These are phyloP conservation scores for Leptura quadrifasciata DNA, from an alignment of 2,888 invertebrate genomes.

Conservation along the genomic window DNA sequence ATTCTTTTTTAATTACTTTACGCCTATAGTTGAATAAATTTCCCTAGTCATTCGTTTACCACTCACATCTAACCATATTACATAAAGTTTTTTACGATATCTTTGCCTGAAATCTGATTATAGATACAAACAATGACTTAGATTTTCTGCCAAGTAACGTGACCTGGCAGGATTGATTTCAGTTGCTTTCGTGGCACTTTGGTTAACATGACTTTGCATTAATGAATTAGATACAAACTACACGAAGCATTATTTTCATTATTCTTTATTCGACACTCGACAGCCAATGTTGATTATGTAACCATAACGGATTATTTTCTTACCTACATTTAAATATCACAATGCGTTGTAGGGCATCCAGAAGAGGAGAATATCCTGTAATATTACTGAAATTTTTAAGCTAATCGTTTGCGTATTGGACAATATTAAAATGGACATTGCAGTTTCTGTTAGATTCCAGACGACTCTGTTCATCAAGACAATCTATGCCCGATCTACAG, in stretches of 20 bases:
- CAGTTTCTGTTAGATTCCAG: too few species aligned
- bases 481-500: too few species aligned
- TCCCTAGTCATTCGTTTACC: background rate
- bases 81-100: background rate
- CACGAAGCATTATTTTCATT: background rate
- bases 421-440: too few species aligned
- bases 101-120: conserved; percentile 4
- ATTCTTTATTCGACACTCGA: too few species aligned
- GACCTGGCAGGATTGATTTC: conserved; percentile 26
- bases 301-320: background rate
- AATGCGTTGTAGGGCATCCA: background rate
- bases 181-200: conserved; percentile 7
- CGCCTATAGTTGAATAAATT: background rate
- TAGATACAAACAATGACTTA: conserved; percentile 27
- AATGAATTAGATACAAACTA: background rate
- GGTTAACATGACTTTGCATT: conserved; percentile 24
- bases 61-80: background rate
- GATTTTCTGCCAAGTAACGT: conserved; percentile 28
- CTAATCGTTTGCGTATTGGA: too few species aligned
- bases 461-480: too few species aligned
- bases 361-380: too few species aligned
- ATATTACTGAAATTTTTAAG: too few species aligned
- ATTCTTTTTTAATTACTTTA: too few species aligned
- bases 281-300: too few species aligned
- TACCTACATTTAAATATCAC: background rate